These are phyloP conservation scores for Phataginus tetradactyla DNA, from an alignment of 2,797 vertebrate genomes.

Conservation along the genomic window DNA sequence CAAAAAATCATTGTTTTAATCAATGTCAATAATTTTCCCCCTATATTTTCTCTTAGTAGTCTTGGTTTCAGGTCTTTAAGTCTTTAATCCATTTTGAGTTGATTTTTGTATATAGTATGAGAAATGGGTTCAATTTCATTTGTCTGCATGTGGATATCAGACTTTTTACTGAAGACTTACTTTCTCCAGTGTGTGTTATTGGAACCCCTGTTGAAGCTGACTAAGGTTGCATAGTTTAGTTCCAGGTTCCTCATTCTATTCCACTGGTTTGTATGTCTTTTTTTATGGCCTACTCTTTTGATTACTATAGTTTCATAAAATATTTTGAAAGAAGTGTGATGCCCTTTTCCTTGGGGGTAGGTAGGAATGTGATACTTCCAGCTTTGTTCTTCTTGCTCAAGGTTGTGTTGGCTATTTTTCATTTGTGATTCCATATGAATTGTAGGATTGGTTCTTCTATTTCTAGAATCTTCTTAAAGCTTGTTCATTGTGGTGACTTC, in stretches of 20 bases:
- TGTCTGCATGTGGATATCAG: not conserved
- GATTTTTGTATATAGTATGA: not conserved
- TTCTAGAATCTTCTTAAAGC: not conserved
- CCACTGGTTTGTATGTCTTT: not conserved
- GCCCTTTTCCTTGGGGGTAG: not conserved
- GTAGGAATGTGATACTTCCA: not conserved
- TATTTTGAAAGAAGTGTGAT: not conserved
- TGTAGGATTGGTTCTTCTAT: not conserved
- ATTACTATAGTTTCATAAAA: not conserved
- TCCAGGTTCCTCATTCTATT: not conserved
- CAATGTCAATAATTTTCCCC: not conserved
- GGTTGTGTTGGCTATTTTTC: not conserved
- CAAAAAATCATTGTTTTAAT: not conserved
- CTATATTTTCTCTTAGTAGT: not conserved
- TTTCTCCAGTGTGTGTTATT: not conserved
- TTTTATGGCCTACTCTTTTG: not conserved
- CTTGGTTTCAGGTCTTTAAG: not conserved
- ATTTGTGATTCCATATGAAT: not conserved
- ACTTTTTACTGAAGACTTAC: not conserved
- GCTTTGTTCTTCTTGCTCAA: not conserved
- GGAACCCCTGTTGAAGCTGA: not conserved
- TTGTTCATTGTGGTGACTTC: not conserved
- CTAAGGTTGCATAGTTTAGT: not conserved
- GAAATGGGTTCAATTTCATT: not conserved
- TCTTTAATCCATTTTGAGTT: not conserved